Base-by-base conservation (phyloP, 2,888 invertebrate genomes). In the Stratiomys singularior region DNA sequence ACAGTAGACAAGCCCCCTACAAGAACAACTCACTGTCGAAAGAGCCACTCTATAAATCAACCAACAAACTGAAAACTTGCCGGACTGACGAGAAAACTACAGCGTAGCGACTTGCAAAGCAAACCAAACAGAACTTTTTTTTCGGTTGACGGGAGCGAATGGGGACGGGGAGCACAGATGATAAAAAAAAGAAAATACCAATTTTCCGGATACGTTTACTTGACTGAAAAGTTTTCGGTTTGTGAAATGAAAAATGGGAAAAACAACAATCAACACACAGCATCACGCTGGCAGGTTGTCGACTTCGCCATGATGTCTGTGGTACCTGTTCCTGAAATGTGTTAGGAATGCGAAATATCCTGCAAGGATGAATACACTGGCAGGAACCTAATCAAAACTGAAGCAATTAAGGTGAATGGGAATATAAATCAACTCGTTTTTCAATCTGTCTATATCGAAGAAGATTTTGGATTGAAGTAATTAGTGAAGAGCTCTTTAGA, bases 41-140 rank as follows among this genome's bases (percentile, higher is more conserved):
- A 44, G 23, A 37, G 60, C 44, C 74, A 74, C 74, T 60, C 60
- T 23, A 74, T 74, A 74, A 74, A 60, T 74, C 74, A 74, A 60
- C 74, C 74, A 74, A 74, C 74, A 74, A 74, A 74, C 74, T 58
- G 58, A 25, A 74, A 74, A 74, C 71, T 71, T 71, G 47, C 25
- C 46, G 47, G n/a, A 23, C 74, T 56, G 56, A 58, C 37, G 74
- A 74, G 74, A 60, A 72, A 56, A 72, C 72, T 30, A 72, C 72
- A 69, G 47, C 47, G 69, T 47, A 18, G 25, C n/a, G 69, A 69
- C 25, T 44, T 69, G 69, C 30, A 56, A 56, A 37, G 30, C 23
- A 72, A 72, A 56, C 28, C 71, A 72, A 74, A 74, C 58, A 52
- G 5, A 60, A 25, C 58, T 60, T 23, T 74, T 74, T 58, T 74